A percentile compares a stretch with the other conserved stretches of the same genome.
phyloP scores from a whole-genome alignment of 2,888 invertebrate species.

The Lutraria lutraria region DNA sequence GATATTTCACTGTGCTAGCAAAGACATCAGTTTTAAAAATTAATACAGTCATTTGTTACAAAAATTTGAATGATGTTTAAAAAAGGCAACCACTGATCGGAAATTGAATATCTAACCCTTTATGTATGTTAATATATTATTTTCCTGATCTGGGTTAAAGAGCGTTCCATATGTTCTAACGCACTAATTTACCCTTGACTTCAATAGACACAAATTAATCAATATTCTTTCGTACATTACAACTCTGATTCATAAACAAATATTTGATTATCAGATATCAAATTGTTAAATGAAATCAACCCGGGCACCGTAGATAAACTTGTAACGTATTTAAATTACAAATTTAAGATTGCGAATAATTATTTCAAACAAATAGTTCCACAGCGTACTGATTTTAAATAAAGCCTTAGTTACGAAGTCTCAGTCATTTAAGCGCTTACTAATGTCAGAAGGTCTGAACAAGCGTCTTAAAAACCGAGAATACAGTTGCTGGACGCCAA shows the following conservation, averaged over 20 bases:
- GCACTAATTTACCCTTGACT: slow-evolving; percentile 9
- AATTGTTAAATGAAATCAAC: not conserved
- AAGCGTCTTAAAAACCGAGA: not conserved
- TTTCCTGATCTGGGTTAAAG: not conserved
- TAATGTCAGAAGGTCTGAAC: not conserved
- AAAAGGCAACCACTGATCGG: too few relatives aligned
- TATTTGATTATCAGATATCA: slow-evolving; percentile 8
- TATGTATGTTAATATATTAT: not conserved
- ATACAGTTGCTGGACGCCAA: not conserved
- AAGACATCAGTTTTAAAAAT: too few relatives aligned
- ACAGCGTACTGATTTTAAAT: not conserved
- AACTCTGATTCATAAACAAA: slow-evolving; percentile 13
- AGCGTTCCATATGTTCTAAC: not conserved
- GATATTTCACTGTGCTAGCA: too few relatives aligned
- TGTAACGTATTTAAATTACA: not conserved
- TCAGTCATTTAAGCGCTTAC: not conserved
- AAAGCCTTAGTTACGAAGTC: slow-evolving; percentile 21
- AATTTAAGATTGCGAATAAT: not conserved
- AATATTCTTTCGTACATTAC: not conserved
- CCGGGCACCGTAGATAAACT: not conserved
- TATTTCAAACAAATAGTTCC: slow-evolving; percentile 7
- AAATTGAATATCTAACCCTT: not conserved
- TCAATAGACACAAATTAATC: slow-evolving; percentile 2
- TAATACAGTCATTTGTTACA: too few relatives aligned
- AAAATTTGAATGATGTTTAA: too few relatives aligned